phyloP scores from a whole-genome alignment of 2,797 vertebrate genomes.

The Gymnodraco acuticeps region DNA sequence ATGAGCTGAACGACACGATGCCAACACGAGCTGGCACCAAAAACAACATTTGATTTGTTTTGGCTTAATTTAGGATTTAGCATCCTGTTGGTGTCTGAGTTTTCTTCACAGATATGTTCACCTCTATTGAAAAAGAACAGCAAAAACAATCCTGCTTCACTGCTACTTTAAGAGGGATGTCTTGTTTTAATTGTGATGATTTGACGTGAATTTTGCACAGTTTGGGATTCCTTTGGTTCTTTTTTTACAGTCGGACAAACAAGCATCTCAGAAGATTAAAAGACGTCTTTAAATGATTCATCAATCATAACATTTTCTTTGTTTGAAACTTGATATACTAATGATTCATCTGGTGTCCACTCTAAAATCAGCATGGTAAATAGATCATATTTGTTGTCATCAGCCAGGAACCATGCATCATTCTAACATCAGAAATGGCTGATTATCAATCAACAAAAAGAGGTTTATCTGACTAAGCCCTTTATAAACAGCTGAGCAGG shows the following conservation, averaged over 20 bases:
- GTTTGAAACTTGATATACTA: neutral
- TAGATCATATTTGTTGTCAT: neutral
- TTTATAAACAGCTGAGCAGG: neutral
- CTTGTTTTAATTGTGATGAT: neutral
- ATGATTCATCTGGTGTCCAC: neutral
- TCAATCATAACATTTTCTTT: neutral
- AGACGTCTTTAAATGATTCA: neutral
- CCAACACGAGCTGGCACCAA: slow-evolving; percentile 23
- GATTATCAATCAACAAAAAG: neutral
- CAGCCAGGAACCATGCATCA: neutral
- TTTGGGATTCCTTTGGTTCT: neutral
- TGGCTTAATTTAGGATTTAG: slow-evolving; percentile 23
- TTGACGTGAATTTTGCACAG: neutral
- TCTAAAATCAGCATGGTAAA: neutral
- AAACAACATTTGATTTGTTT: slow-evolving; percentile 6
- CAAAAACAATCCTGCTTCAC: neutral
- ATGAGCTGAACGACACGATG: neutral
- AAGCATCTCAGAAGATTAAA: neutral
- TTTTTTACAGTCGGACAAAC: too few species aligned
- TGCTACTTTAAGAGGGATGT: fast-evolving
- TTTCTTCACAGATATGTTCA: slow-evolving; percentile 8
- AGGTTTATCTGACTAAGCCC: neutral
- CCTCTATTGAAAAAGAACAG: neutral
- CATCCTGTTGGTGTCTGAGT: slow-evolving; percentile 15
- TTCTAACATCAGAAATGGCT: neutral